phyloP scores from a whole-genome alignment of 2,113 vertebrate species.

The Enhydra lutris region DNA sequence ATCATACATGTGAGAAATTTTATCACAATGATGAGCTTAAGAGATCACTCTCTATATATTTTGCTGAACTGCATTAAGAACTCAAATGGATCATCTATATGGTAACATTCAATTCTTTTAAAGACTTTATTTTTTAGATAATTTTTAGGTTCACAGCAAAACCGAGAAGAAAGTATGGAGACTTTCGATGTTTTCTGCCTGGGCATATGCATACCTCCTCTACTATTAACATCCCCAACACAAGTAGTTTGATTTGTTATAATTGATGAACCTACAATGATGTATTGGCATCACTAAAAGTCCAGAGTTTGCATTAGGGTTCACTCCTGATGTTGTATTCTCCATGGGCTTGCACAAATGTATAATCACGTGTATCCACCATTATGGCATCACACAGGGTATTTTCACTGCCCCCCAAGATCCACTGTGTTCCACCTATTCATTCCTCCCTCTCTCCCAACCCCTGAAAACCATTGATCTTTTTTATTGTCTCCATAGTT shows the following conservation, averaged over 20 bases:
- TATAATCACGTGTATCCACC: not conserved
- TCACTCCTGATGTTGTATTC: not conserved
- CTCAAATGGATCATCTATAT: not conserved
- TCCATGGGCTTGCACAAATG: not conserved
- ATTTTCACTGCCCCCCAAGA: not conserved
- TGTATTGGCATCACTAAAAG: not conserved
- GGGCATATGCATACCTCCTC: not conserved
- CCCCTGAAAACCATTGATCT: not conserved
- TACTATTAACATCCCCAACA: not conserved
- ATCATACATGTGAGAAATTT: not conserved
- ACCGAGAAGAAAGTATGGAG: not conserved
- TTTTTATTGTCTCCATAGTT: not conserved
- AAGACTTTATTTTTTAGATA: not conserved
- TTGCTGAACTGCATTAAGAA: not conserved
- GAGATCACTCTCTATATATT: not conserved
- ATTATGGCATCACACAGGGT: not conserved
- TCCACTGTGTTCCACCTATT: not conserved
- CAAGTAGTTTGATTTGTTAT: not conserved
- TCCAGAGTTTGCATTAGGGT: not conserved
- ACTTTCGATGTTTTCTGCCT: not conserved
- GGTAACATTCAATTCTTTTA: not conserved
- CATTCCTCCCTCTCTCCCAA: not conserved
- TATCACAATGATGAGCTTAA: not conserved
- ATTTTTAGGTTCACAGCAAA: not conserved
- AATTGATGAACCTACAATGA: not conserved